Evolutionary conservation across 2,113 vertebrate species (phyloP).

Genomic region (Prochilodus magdalenae): DNA sequence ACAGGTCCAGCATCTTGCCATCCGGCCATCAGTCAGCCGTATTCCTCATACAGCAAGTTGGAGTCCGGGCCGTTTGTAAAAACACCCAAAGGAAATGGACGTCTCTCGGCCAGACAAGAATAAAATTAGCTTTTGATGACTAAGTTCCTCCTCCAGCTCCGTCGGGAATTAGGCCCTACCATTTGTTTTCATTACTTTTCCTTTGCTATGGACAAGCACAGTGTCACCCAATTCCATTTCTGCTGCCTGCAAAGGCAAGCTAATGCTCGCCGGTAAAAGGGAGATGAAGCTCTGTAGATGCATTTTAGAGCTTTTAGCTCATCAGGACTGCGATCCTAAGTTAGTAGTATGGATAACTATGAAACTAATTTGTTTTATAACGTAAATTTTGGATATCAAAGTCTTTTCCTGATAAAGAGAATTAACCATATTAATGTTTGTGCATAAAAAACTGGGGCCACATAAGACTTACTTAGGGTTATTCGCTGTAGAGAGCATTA

Average conservation of each 20-base stretch:
- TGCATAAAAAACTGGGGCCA: too few species aligned
- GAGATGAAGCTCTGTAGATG: background rate
- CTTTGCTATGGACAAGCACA: slow-evolving; percentile 62
- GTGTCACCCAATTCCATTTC: slow-evolving; percentile 37
- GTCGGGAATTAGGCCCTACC: slow-evolving; percentile 77
- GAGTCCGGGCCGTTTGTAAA: slow-evolving; percentile 79
- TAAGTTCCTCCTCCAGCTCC: slow-evolving; percentile 79
- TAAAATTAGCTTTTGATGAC: slow-evolving; percentile 86
- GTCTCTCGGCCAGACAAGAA: slow-evolving; percentile 83
- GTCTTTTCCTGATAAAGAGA: too few species aligned
- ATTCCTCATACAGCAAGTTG: slow-evolving; percentile 74
- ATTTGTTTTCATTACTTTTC: slow-evolving; percentile 85
- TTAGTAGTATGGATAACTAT: too few species aligned
- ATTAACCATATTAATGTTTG: too few species aligned
- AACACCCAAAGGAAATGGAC: slow-evolving; percentile 86
- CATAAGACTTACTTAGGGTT: too few species aligned
- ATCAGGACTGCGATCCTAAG: background rate
- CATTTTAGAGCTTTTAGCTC: slow-evolving; percentile 21
- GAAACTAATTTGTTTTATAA: too few species aligned
- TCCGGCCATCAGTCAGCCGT: slow-evolving; percentile 77
- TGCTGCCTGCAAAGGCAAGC: background rate
- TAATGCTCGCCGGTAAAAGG: background rate
- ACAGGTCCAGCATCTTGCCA: slow-evolving; percentile 86
- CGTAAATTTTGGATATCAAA: background rate
- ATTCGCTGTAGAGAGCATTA: too few species aligned